Evolutionary conservation across 2,888 invertebrate species (phyloP).

Genomic region (Calliopum simillimum): DNA sequence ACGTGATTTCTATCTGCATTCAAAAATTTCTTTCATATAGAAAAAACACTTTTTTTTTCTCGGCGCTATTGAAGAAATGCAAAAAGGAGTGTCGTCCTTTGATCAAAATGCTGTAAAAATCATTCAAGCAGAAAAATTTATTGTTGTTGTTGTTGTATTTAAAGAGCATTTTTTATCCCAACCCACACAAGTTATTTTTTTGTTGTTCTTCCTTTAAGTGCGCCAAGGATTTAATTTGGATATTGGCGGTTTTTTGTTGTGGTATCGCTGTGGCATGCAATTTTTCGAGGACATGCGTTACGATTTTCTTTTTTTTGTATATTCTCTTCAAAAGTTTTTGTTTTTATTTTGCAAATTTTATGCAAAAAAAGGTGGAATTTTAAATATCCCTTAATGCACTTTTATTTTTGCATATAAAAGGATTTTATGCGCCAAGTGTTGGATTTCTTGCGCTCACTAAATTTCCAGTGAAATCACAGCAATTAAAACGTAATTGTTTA

Average conservation of each 20-base stretch:
- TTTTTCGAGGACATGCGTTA: slow-evolving; percentile 21
- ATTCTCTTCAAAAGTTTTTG: neutral
- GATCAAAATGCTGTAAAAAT: slow-evolving; percentile 59
- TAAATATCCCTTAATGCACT: slow-evolving; percentile 39
- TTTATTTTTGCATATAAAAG: slow-evolving; percentile 31
- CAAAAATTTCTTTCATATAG: neutral
- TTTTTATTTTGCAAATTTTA: too few species aligned
- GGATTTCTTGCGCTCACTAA: slow-evolving; percentile 45
- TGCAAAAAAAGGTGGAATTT: slow-evolving; percentile 21
- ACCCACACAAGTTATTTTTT: neutral
- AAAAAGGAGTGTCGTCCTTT: slow-evolving; percentile 64
- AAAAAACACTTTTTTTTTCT: slow-evolving; percentile 11
- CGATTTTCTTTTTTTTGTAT: neutral
- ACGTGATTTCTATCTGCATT: neutral
- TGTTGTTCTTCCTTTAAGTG: slow-evolving; percentile 12
- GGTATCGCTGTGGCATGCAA: neutral
- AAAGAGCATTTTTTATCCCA: neutral
- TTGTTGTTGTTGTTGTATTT: slow-evolving; percentile 14
- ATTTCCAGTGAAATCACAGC: slow-evolving; percentile 62
- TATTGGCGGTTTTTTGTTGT: slow-evolving; percentile 33
- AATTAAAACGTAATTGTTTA: slow-evolving; percentile 65
- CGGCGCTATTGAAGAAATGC: neutral
- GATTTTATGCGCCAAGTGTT: slow-evolving; percentile 28
- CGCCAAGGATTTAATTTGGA: slow-evolving; percentile 17
- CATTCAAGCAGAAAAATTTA: slow-evolving; percentile 63